These are phyloP conservation scores for Euthynnus affinis DNA, from an alignment of 2,797 vertebrate genomes.

Conservation along the genomic window DNA sequence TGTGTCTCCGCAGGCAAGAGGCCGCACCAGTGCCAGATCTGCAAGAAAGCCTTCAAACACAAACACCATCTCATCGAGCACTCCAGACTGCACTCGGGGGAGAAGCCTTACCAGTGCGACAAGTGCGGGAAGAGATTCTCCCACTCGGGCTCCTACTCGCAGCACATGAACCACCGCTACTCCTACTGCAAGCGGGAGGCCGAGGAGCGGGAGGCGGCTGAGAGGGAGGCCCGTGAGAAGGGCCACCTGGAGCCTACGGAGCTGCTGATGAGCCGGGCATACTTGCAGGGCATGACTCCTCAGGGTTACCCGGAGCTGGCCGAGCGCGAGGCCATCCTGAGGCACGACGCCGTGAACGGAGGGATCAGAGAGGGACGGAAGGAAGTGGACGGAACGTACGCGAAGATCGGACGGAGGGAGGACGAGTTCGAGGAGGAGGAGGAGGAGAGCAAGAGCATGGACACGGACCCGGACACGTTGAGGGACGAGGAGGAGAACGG, in stretches of 20 bases:
- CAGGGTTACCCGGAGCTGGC: conserved; percentile 96
- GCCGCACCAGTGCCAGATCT: conserved; percentile 99
- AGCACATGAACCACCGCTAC: conserved; percentile 99
- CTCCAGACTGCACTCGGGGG: conserved; percentile 97
- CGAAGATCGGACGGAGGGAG: conserved; percentile 92
- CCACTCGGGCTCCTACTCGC: conserved; percentile 98
- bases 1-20: conserved; percentile 93
- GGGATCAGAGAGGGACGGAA: conserved; percentile 94
- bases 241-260: conserved; percentile 96
- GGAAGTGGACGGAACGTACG: conserved; percentile 93
- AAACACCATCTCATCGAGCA: conserved; percentile 99
- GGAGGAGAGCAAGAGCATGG: conserved; percentile 98
- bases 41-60: conserved; percentile 99
- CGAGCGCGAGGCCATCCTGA: conserved; percentile 90
- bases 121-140: conserved; percentile 99
- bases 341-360: conserved; percentile 87
- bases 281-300: conserved; percentile 96
- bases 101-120: conserved; percentile 99
- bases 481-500: conserved; percentile 98
- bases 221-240: conserved; percentile 95
- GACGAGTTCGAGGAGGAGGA: conserved; percentile 98
- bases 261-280: conserved; percentile 98
- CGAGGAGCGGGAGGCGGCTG: conserved; percentile 96
- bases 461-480: conserved; percentile 98
- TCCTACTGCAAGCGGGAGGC: conserved; percentile 99